phyloP scores from a whole-genome alignment of 92 coral and sea anemone genomes.

The Palythoa grandiflora region DNA sequence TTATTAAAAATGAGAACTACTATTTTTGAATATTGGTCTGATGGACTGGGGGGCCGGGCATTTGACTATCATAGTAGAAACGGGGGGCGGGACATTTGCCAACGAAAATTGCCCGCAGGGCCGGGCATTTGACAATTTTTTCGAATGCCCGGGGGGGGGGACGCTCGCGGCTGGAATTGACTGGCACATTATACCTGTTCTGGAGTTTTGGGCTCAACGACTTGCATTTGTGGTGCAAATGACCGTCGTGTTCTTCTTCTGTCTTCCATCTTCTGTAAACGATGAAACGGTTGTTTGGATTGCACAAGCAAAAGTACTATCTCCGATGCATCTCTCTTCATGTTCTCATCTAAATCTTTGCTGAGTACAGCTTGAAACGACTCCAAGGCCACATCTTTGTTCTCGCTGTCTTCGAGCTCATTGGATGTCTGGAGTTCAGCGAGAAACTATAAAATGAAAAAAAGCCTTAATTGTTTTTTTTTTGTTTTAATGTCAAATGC shows the following conservation, averaged over 20 bases:
- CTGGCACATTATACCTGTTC: background rate
- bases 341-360: background rate
- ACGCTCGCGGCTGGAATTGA: too few relatives aligned
- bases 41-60: too few relatives aligned
- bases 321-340: slow-evolving; percentile 5
- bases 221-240: background rate
- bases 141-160: too few relatives aligned
- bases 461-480: too few relatives aligned
- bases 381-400: background rate
- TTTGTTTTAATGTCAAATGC: too few relatives aligned
- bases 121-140: too few relatives aligned
- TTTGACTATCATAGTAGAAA: too few relatives aligned
- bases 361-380: background rate
- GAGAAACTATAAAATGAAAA: background rate
- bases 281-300: background rate
- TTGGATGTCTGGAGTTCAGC: background rate
- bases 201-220: slow-evolving; percentile 13
- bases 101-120: too few relatives aligned
- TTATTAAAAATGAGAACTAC: too few relatives aligned
- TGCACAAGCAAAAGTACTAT: background rate
- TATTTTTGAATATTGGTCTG: too few relatives aligned
- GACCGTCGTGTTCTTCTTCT: background rate
- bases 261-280: background rate
- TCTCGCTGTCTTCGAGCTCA: slow-evolving; percentile 11
- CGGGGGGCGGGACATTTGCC: too few relatives aligned